Conservation (phyloP, 2,888 invertebrate genomes). For the Selenia dentaria region DNA sequence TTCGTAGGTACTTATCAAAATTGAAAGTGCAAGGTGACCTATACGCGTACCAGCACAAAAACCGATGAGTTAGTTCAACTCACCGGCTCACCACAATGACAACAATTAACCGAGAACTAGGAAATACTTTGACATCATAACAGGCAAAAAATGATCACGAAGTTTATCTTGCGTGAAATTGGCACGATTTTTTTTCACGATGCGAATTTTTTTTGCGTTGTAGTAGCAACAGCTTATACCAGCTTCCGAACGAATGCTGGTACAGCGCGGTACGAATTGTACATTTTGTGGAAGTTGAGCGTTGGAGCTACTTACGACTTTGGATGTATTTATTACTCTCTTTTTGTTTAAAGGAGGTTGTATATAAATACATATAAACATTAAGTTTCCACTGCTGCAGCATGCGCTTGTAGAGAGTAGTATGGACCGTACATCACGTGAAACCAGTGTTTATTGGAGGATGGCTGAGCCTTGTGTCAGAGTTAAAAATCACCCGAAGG, state of each 20-base stretch:
- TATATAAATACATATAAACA: too few relatives aligned
- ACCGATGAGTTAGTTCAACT: conserved; percentile 54
- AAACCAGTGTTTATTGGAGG: too few relatives aligned
- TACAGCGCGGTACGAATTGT: background rate
- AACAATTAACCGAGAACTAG: conserved; percentile 68
- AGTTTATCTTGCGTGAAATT: conserved; percentile 82
- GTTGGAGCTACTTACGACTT: too few relatives aligned
- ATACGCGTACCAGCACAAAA: conserved; percentile 45
- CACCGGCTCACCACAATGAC: conserved; percentile 49
- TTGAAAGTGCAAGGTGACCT: conserved; percentile 74
- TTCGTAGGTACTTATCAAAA: too few relatives aligned
- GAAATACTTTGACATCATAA: conserved; percentile 77
- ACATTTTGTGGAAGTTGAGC: too few relatives aligned
- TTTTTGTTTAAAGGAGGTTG: too few relatives aligned
- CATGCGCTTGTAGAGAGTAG: too few relatives aligned
- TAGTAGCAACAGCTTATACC: background rate
- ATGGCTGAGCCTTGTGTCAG: too few relatives aligned
- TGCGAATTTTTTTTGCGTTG: conserved; percentile 29
- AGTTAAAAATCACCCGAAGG: too few relatives aligned
- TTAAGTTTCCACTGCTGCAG: too few relatives aligned
- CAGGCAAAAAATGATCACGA: conserved; percentile 70
- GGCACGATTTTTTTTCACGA: conserved; percentile 52
- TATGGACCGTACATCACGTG: too few relatives aligned
- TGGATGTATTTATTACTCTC: too few relatives aligned
- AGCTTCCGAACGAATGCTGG: background rate